phyloP scores from a whole-genome alignment of 2,113 vertebrate species.

The Cyprinodon variegatus region DNA sequence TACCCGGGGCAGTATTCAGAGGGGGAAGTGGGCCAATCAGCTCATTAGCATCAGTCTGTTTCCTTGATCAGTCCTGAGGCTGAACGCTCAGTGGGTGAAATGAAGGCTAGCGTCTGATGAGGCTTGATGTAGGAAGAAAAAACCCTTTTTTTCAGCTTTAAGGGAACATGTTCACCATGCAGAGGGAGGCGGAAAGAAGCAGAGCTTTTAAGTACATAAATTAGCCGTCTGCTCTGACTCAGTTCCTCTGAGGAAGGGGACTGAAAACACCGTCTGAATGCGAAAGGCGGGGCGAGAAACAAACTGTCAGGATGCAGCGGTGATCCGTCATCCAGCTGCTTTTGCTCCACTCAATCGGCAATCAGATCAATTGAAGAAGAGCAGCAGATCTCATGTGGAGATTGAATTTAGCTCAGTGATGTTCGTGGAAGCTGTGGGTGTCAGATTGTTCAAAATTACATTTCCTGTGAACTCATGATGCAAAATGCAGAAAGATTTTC shows the following conservation, averaged over 20 bases:
- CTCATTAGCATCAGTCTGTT: conserved; percentile 50
- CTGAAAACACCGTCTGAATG: conserved; percentile 50
- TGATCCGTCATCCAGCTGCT: conserved; percentile 37
- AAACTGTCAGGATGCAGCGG: conserved; percentile 20
- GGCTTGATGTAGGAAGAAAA: conserved; percentile 16
- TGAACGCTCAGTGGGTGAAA: conserved; percentile 16
- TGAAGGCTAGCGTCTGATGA: conserved; percentile 39
- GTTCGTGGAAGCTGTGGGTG: conserved; percentile 28
- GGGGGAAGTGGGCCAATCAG: conserved; percentile 42
- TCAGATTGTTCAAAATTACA: conserved; percentile 21
- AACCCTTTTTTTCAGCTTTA: conserved; percentile 32
- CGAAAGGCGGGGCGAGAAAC: conserved; percentile 45
- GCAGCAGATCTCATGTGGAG: conserved; percentile 35
- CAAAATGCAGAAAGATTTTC: conserved; percentile 8
- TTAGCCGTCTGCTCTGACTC: conserved; percentile 51
- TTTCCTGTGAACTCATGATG: neutral
- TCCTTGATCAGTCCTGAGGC: conserved; percentile 50
- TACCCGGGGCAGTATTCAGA: conserved; percentile 13
- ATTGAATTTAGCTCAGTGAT: conserved; percentile 16
- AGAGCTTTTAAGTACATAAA: conserved; percentile 66
- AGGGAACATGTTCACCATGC: conserved; percentile 34
- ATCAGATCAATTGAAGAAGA: conserved; percentile 10
- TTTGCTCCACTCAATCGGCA: conserved; percentile 36
- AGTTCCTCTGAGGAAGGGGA: conserved; percentile 36
- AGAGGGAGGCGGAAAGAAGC: conserved; percentile 26